Evolutionary conservation across 2,888 invertebrate genomes (phyloP), one percentile per base, ranked within the genome.

Genomic region (Leptogaster cylindrica): DNA sequence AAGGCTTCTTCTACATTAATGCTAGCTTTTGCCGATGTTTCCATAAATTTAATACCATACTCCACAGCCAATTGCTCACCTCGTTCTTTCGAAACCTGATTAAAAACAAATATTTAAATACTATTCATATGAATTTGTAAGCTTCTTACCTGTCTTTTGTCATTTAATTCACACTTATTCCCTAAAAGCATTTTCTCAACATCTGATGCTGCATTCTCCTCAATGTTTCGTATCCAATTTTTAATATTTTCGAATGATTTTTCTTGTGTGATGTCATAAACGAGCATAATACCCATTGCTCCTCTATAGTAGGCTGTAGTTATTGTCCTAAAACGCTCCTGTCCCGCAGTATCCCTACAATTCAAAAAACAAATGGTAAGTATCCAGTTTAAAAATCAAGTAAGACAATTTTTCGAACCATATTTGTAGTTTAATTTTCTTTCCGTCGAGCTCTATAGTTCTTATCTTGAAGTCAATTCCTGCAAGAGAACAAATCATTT

Each of bases 271-370:
- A 99, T 97, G 83, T 99, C 99, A 82, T 99, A 99, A 36, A 97
- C 97, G 73, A 98, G 86, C 95, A 98, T 97, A 74, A 99, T 99
- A 70, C 99, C 99, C 97, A 99, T 99, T 44, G 98, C 98, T 55
- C 98, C 99, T 74, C 99, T 88, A 83, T 99, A 99, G 81, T 99
- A 99, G n/a, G 98, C 97, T 69, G 98, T 99, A 65, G 98, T 99
- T 75, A 99, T 99, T 71, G 98, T 99, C 75, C 97, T 88, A 85
- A 99, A 99, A 78, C 98, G 86, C 82, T 99, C 99, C 82, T 99
- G 98, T 0, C 99, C 98, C 41, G 98, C 98, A 66, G 98, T 98
- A 80, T 98, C 98, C 97, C 96, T 96, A 77, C 16, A 44, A 61
- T n/a, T 28, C n/a, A n/a, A n/a, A 36, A 6, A 52, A 20, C 6